Evolutionary conservation across 2,797 vertebrate genomes (phyloP).

Genomic region (Eurystomus glaucurus): DNA sequence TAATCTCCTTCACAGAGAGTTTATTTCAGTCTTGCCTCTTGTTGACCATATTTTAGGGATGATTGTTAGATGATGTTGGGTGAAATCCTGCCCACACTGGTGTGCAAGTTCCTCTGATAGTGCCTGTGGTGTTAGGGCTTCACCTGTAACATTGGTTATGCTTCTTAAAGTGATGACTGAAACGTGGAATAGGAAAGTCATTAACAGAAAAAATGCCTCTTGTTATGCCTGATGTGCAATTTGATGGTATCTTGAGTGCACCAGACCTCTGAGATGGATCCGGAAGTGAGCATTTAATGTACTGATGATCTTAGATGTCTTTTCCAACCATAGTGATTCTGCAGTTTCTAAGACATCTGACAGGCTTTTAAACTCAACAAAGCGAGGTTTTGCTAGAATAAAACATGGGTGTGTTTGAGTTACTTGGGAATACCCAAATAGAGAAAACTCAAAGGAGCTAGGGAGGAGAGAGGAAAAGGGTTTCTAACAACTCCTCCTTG

Average conservation of each 20-base stretch:
- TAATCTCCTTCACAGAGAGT: not conserved
- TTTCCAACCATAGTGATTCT: no score
- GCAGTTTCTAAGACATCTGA: fast-evolving
- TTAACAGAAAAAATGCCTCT: not conserved
- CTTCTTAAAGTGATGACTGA: not conserved
- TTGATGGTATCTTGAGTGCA: not conserved
- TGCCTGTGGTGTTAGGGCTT: not conserved
- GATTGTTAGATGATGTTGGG: fast-evolving
- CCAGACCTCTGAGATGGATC: not conserved
- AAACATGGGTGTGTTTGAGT: not conserved
- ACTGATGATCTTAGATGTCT: no score
- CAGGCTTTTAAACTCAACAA: not conserved
- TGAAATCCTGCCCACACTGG: not conserved
- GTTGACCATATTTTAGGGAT: not conserved
- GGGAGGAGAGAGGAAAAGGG: not conserved
- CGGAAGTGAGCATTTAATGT: not conserved
- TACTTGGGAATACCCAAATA: not conserved
- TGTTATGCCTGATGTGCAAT: not conserved
- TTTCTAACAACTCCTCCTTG: not conserved
- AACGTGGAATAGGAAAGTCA: not conserved
- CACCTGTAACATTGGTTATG: not conserved
- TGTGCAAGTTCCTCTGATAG: not conserved
- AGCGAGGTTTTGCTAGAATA: not conserved
- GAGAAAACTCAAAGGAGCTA: not conserved
- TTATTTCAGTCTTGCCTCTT: not conserved